Evolutionary conservation across 2,797 vertebrate species (phyloP).

Genomic region (Artibeus lituratus): DNA sequence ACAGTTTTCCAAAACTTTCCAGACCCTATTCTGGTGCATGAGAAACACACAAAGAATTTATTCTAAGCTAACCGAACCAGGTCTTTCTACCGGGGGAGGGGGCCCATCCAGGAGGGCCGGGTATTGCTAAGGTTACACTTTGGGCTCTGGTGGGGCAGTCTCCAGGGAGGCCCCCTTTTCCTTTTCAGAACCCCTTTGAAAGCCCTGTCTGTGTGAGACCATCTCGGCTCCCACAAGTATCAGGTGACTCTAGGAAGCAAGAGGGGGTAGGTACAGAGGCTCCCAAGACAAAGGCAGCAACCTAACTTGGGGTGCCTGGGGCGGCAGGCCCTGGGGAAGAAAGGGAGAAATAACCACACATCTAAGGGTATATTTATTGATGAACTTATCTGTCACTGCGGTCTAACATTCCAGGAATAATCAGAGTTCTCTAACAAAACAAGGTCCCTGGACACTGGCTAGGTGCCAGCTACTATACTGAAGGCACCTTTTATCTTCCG

Average conservation of each 20-base stretch:
- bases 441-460: conserved; percentile 77
- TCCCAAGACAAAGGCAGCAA: conserved; percentile 78
- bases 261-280: conserved; percentile 77
- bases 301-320: conserved; percentile 69
- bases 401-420: conserved; percentile 88
- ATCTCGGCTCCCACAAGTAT: conserved; percentile 96
- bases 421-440: conserved; percentile 79
- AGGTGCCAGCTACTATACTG: conserved; percentile 78
- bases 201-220: conserved; percentile 93
- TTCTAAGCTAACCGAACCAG: conserved; percentile 10
- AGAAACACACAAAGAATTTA: conserved; percentile 5
- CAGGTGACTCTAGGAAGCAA: conserved; percentile 90
- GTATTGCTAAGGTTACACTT: conserved; percentile 82
- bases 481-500: conserved; percentile 79
- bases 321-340: conserved; percentile 58
- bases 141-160: conserved; percentile 78
- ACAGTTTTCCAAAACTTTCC: conserved; percentile 39
- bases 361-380: conserved; percentile 82
- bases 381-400: conserved; percentile 79
- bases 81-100: neutral
- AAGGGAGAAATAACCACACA: conserved; percentile 65
- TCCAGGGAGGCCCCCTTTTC: conserved; percentile 88
- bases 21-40: neutral
- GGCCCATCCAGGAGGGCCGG: conserved; percentile 52
- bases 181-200: conserved; percentile 95